Base-by-base conservation (phyloP, 2,797 vertebrate species). In the Falco naumanni region DNA sequence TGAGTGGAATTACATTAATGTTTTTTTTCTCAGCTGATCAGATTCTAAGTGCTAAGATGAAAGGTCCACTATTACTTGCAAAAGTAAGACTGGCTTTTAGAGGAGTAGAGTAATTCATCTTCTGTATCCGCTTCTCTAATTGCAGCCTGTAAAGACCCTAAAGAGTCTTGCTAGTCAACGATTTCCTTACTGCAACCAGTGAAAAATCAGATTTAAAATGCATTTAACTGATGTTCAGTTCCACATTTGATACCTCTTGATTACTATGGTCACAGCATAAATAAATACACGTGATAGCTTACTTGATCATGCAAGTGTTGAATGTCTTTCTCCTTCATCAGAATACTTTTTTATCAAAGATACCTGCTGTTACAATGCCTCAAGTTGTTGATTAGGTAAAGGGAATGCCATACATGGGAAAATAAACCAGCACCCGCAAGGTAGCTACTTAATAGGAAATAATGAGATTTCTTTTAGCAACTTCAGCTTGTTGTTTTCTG, bases 301-400 rank as follows among this genome's bases (percentile, higher is more conserved):
- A 63, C 33, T 89, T 70, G 48, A 71, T 92, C 41, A 17, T 65
- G 60, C 57, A 71, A 68, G 70, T 75, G 33, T 61, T 68, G 60
- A 28, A 57, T 60, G 28, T 54, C 60, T 95, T 71, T 78, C 29
- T 95, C 24, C 25, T 79, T 89, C 65, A 65, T 72, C 50, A 56
- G 60, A 91, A 93, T 81, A 51, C 9, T 92, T 45, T 94, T 95
- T 86, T 91, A 78, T 94, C 90, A 81, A 70, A 74, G 75, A 37
- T 80, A 61, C 18, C 37, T 92, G 75, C 88, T 93, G 50, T 86
- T 54, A 39, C 13, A 74, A 29, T 92, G 28, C 65, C 47, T 28
- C 39, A 81, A 47, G 51, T 43, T 78, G 57, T 90, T 96, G 83
- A 87, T 92, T 51, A 84, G 65, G 84, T 91, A 47, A 87, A 91